Conservation (phyloP, 1,140 invertebrate genomes). For the Cherax destructor region DNA sequence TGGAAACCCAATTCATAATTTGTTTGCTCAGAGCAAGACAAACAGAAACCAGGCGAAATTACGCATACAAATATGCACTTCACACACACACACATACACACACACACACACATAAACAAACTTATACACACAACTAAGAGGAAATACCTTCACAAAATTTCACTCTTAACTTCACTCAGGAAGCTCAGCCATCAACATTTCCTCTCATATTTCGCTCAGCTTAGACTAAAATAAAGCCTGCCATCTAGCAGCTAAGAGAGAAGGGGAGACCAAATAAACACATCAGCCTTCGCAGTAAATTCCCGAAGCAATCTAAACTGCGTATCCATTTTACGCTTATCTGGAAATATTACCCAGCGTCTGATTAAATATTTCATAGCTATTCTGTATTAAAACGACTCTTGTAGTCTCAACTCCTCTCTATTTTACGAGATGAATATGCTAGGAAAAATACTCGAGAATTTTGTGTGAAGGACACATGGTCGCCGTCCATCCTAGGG, state of each 20-base stretch:
- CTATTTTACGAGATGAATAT: background rate
- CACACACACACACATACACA: background rate
- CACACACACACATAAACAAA: background rate
- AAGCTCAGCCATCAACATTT: background rate
- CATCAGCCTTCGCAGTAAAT: background rate
- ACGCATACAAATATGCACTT: too few relatives aligned
- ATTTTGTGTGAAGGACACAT: too few relatives aligned
- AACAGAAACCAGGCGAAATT: too few relatives aligned
- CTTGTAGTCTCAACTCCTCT: background rate
- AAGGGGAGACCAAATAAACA: background rate
- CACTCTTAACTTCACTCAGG: background rate
- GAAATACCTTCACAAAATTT: background rate
- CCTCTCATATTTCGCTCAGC: background rate
- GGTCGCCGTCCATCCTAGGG: too few relatives aligned
- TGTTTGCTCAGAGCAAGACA: too few relatives aligned
- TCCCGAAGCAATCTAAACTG: background rate
- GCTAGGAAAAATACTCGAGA: too few relatives aligned
- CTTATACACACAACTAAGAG: background rate
- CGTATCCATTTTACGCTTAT: background rate
- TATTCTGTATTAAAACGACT: background rate
- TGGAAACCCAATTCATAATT: too few relatives aligned
- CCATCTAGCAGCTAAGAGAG: background rate
- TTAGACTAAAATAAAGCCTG: background rate
- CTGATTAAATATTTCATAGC: slow-evolving; percentile 1
- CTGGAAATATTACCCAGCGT: background rate